Conservation (phyloP, 2,888 invertebrate genomes). For the Melanargia galathea region DNA sequence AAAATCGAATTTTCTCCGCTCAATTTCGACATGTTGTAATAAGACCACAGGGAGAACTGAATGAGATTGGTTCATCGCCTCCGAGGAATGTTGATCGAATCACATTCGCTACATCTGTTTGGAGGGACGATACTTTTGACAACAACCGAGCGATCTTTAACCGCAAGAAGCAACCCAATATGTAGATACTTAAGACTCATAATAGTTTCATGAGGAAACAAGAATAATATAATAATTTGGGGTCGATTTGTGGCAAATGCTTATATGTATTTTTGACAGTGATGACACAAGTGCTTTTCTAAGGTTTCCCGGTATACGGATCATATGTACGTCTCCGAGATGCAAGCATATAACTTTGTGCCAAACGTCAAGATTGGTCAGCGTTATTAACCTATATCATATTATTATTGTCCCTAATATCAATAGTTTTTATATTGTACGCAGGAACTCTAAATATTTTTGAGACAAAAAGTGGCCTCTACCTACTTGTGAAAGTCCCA, state of each 20-base stretch:
- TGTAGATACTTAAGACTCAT: not conserved
- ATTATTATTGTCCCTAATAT: too few relatives aligned
- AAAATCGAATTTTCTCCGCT: not conserved
- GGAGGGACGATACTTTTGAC: not conserved
- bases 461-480: too few relatives aligned
- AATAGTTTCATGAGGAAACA: not conserved
- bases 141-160: not conserved
- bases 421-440: too few relatives aligned
- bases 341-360: too few relatives aligned
- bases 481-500: too few relatives aligned
- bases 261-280: not conserved
- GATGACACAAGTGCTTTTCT: not conserved
- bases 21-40: constrained; percentile 10
- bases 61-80: constrained; percentile 6
- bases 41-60: constrained; percentile 10
- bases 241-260: not conserved
- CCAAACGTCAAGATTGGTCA: too few relatives aligned
- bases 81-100: constrained; percentile 15
- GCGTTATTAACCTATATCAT: too few relatives aligned
- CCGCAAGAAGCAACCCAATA: not conserved
- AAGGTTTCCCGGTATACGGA: too few relatives aligned
- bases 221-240: not conserved
- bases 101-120: constrained; percentile 9
- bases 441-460: too few relatives aligned
- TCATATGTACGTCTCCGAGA: too few relatives aligned